Evolutionary conservation across 30 jellyfish, hydroid and myxozoan species (phyloP), one percentile per base, ranked within the genome.

Genomic region (Phacellophora camtschatica): DNA sequence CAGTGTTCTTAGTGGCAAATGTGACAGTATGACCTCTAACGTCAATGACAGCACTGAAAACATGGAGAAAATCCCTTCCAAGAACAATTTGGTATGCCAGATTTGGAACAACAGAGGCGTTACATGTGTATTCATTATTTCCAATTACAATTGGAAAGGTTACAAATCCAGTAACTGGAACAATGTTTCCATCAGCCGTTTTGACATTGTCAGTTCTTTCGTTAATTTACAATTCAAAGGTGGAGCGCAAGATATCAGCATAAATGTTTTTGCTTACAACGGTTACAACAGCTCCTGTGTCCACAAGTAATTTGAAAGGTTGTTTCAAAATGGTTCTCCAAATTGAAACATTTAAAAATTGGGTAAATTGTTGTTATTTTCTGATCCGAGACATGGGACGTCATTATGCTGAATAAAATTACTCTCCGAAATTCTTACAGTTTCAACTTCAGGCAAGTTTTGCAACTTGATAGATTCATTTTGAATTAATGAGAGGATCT

Each of bases 61-160:
- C 28, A 18, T 58, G 72, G 43, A 58, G 72, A 28, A 58, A 58
- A 58, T 58, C 72, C 43, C 72, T 24, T 28, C 72, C 72, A 58
- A 58, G 72, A 58, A 58, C 72, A 22, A 58, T 30, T 20, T 23
- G 3, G 43, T 58, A 58, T 5, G 72, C 72, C 39, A 58, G 43
- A 45, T 58, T 28, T 20, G 72, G 72, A 5, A 58, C 72, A 28
- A 58, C 72, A 9, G 72, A 58, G 43, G 72, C 72, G 4, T 58
- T 18, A 28, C 72, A 58, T 5, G 23, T 24, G 29, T 58, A 58
- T 5, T 5, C 11, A 10, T 58, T 5, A 19, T 58, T 30, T 4
- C 72, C 72, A 9, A 58, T 58, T 6, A 18, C 29, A 4, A 28
- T 18, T 20, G 6, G 19, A 58, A 58, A 58, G 8, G 72, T 3